Conservation (phyloP, 2,797 vertebrate species). For the Neopelma chrysocephalum region DNA sequence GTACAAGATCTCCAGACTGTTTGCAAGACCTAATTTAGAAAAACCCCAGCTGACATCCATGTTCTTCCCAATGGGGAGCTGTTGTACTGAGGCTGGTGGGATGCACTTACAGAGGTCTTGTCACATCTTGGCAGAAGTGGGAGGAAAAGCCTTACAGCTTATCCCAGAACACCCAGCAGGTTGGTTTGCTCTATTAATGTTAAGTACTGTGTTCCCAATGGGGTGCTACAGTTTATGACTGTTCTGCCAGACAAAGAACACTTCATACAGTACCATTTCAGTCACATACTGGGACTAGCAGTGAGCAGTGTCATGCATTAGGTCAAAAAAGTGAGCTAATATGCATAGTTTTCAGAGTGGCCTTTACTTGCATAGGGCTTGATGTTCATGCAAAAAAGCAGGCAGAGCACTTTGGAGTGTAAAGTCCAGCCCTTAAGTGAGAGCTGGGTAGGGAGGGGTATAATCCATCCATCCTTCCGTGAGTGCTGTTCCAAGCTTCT, state of each 20-base stretch:
- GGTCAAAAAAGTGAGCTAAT: neutral
- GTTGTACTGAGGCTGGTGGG: neutral
- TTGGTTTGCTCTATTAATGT: slow-evolving; percentile 45
- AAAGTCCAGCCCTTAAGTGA: neutral
- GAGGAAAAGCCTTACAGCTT: slow-evolving; percentile 9
- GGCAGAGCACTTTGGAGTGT: neutral
- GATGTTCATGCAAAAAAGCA: neutral
- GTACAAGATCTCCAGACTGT: slow-evolving; percentile 20
- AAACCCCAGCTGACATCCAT: slow-evolving; percentile 24
- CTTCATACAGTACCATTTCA: neutral
- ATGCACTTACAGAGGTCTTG: slow-evolving; percentile 25
- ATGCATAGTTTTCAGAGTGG: neutral
- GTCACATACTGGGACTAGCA: neutral
- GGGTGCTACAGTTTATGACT: neutral
- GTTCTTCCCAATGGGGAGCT: slow-evolving; percentile 38
- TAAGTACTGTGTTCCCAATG: neutral
- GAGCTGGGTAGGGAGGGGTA: neutral
- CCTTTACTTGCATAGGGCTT: neutral
- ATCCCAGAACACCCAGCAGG: slow-evolving; percentile 22
- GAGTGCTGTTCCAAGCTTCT: neutral
- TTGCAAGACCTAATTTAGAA: slow-evolving; percentile 45
- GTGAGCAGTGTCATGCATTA: neutral
- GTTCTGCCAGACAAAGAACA: neutral
- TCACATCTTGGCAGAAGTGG: slow-evolving; percentile 34
- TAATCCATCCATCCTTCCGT: neutral